Evolutionary conservation across 2,888 invertebrate species (phyloP).

Genomic region (Hirtodrosophila histrioides): DNA sequence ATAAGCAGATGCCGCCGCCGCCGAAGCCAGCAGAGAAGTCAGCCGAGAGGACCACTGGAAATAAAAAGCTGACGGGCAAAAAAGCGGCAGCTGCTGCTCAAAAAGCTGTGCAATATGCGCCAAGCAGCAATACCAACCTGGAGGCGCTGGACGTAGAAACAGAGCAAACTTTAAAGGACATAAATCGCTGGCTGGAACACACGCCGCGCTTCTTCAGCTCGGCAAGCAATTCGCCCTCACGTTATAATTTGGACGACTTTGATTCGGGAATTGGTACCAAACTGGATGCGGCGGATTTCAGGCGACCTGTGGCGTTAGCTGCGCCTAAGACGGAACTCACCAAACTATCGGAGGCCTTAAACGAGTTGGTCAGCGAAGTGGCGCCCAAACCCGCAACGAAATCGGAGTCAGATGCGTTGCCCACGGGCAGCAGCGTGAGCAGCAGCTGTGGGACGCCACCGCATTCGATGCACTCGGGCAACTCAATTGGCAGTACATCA

Average conservation of each 20-base stretch:
- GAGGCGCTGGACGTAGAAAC: constrained; percentile 90
- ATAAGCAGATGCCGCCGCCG: constrained; percentile 71
- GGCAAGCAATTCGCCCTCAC: constrained; percentile 90
- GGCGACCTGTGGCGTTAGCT: constrained; percentile 84
- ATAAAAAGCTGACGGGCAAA: constrained; percentile 49
- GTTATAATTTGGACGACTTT: constrained; percentile 88
- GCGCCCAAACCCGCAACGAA: constrained; percentile 43
- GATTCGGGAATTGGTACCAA: constrained; percentile 84
- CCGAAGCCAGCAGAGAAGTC: constrained; percentile 64
- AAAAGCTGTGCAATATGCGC: constrained; percentile 43
- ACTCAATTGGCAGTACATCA: constrained; percentile 82
- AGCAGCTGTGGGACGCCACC: constrained; percentile 82
- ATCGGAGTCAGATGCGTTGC: constrained; percentile 44
- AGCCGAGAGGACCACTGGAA: constrained; percentile 43
- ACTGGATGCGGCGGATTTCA: constrained; percentile 84
- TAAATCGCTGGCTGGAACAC: constrained; percentile 94
- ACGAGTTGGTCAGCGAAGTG: constrained; percentile 85
- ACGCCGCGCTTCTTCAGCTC: constrained; percentile 92
- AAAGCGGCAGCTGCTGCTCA: constrained; percentile 49
- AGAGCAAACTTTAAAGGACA: constrained; percentile 89
- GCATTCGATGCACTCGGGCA: constrained; percentile 81
- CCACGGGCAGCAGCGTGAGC: constrained; percentile 79
- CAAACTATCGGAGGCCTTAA: constrained; percentile 84
- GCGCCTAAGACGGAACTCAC: constrained; percentile 84
- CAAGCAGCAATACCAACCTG: constrained; percentile 85